These are phyloP conservation scores for Aphidoletes aphidimyza DNA, from an alignment of 2,888 invertebrate species.

Conservation along the genomic window DNA sequence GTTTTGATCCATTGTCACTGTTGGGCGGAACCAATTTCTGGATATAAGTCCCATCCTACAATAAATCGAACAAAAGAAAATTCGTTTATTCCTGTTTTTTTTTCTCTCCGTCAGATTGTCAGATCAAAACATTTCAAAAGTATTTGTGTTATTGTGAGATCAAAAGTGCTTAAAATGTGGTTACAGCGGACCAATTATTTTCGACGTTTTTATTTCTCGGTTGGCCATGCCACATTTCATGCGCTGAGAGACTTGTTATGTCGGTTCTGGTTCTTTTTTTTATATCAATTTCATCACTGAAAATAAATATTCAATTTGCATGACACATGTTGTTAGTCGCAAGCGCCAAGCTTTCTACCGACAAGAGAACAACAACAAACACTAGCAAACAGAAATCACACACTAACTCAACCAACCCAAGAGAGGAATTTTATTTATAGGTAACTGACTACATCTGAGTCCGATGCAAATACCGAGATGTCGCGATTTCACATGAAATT, in stretches of 20 bases:
- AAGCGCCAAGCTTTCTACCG: constrained; percentile 27
- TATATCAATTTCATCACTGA: background rate
- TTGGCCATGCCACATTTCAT: background rate
- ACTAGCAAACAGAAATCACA: background rate
- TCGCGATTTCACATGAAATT: background rate
- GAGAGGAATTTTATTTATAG: constrained; percentile 34
- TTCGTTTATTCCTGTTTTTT: background rate
- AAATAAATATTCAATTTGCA: background rate
- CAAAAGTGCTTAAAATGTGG: background rate
- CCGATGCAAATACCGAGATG: background rate
- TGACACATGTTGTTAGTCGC: background rate
- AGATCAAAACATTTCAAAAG: background rate
- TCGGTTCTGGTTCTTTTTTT: background rate
- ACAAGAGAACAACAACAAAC: background rate
- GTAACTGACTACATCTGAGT: background rate
- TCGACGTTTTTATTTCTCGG: background rate
- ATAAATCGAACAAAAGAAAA: constrained; percentile 7
- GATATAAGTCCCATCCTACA: constrained; percentile 64
- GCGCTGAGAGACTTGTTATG: background rate
- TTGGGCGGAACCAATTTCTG: constrained; percentile 65
- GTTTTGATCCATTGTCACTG: constrained; percentile 64
- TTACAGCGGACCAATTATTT: background rate
- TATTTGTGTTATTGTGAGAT: background rate
- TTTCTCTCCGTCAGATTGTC: too few relatives aligned
- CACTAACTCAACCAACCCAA: background rate